Conservation (phyloP, 92 coral and sea anemone genomes). For the Porites evermanni region DNA sequence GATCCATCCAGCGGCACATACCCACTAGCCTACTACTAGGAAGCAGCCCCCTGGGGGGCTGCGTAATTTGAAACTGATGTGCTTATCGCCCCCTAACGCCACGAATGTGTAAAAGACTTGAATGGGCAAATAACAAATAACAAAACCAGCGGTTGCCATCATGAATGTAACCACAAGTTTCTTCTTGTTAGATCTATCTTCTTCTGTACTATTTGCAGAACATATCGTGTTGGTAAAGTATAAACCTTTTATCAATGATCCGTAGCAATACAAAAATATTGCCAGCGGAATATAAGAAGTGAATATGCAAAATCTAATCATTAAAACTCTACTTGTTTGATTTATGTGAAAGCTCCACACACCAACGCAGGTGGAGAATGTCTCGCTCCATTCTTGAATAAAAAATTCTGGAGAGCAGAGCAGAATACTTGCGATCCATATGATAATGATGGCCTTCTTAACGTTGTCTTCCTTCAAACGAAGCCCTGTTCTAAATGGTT, state of each 20-base stretch:
- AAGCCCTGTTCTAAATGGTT: not conserved
- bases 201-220: not conserved
- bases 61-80: not conserved
- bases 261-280: conserved; percentile 1
- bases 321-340: not conserved
- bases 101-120: not conserved
- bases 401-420: not conserved
- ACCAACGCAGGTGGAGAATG: not conserved
- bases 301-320: not conserved
- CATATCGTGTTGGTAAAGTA: conserved; percentile 2
- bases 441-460: not conserved
- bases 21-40: too few species aligned
- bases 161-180: conserved; percentile 18
- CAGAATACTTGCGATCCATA: not conserved
- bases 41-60: too few species aligned
- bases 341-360: not conserved
- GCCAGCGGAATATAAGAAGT: not conserved
- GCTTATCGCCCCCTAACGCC: not conserved
- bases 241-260: conserved; percentile 12
- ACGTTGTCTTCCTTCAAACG: not conserved
- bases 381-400: not conserved
- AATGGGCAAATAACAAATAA: not conserved
- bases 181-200: conserved; percentile 9
- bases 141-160: conserved; percentile 1
- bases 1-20: too few species aligned